phyloP scores from a whole-genome alignment of 2,888 invertebrate species.

The Metacarcinus magister region DNA sequence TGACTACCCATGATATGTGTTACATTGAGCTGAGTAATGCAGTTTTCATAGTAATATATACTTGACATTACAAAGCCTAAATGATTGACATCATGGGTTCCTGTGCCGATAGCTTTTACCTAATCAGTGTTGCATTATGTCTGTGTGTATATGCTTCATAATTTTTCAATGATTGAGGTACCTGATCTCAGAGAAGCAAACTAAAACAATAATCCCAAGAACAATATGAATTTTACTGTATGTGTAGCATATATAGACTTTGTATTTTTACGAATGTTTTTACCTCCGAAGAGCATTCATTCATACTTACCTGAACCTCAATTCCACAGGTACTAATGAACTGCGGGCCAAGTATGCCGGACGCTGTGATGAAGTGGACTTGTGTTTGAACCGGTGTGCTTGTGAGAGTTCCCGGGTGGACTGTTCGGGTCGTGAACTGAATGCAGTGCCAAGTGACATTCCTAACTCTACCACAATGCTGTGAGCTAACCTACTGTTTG shows the following conservation, averaged over 20 bases:
- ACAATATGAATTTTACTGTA: background rate
- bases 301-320: background rate
- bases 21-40: no score
- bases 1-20: no score
- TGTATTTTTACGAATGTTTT: background rate
- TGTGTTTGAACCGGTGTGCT: slow-evolving; percentile 78
- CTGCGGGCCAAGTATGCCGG: slow-evolving; percentile 76
- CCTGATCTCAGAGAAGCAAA: background rate
- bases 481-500: slow-evolving; percentile 67
- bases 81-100: no score
- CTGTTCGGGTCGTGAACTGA: slow-evolving; percentile 82
- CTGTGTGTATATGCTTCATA: background rate
- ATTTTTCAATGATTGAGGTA: background rate
- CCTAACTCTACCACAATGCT: slow-evolving; percentile 77
- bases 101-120: no score
- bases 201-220: background rate
- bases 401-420: slow-evolving; percentile 81
- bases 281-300: background rate
- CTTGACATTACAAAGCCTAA: no score
- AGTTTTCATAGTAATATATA: no score
- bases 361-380: slow-evolving; percentile 78
- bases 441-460: slow-evolving; percentile 70
- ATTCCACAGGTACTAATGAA: slow-evolving; percentile 77
- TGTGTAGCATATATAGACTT: background rate
- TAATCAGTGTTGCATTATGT: no score